phyloP scores from a whole-genome alignment of 2,797 vertebrate species.

The Miichthys miiuy region DNA sequence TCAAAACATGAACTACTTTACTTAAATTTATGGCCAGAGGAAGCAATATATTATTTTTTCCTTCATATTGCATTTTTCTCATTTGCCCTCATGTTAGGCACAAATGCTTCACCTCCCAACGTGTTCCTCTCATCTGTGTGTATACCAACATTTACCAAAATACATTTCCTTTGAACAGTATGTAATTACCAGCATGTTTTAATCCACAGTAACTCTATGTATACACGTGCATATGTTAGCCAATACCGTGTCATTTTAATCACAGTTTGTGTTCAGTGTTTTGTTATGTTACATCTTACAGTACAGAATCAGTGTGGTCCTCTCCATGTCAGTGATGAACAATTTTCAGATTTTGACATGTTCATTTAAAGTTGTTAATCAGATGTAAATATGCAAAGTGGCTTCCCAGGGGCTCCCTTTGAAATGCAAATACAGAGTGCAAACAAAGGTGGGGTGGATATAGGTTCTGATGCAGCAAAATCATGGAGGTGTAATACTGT shows the following conservation, averaged over 20 bases:
- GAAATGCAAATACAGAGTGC: conserved; percentile 86
- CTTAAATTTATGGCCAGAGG: conserved; percentile 25
- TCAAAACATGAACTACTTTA: conserved; percentile 36
- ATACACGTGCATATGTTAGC: conserved; percentile 21
- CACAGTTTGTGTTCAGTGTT: conserved; percentile 47
- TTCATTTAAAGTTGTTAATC: conserved; percentile 88
- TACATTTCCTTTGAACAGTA: not conserved
- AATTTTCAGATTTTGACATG: conserved; percentile 83
- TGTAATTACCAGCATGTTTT: conserved; percentile 15
- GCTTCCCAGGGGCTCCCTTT: conserved; percentile 83
- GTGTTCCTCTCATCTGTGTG: not conserved
- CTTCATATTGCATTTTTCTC: conserved; percentile 1
- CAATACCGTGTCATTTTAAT: conserved; percentile 43
- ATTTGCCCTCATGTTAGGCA: conserved; percentile 1
- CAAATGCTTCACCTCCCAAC: not conserved
- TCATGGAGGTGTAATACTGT: conserved; percentile 73
- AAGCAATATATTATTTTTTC: conserved; percentile 1
- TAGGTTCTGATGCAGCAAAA: conserved; percentile 84
- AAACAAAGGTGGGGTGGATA: conserved; percentile 84
- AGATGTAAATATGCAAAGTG: conserved; percentile 88
- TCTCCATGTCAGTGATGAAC: conserved; percentile 70
- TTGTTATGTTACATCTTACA: conserved; percentile 37
- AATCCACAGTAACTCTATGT: not conserved
- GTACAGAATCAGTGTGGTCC: conserved; percentile 29
- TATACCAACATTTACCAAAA: conserved; percentile 1